phyloP scores from a whole-genome alignment of 2,888 invertebrate species.

The Parnassius glacialis region DNA sequence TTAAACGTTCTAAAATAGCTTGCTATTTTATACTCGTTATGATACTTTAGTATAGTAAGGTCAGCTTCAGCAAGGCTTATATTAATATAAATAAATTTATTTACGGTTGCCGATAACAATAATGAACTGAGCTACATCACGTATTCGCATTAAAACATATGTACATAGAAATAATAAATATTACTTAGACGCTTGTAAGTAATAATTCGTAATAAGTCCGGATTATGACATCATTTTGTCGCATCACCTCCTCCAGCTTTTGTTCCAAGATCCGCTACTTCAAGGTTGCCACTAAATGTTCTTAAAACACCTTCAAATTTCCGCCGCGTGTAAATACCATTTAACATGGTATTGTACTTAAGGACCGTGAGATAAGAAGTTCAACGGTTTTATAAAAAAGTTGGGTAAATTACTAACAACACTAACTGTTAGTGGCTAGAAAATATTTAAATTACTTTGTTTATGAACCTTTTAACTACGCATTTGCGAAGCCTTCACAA shows the following conservation, averaged over 20 bases:
- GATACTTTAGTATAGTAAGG: background rate
- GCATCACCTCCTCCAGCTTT: conserved; percentile 31
- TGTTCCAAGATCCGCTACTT: conserved; percentile 24
- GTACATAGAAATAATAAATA: conserved; percentile 11
- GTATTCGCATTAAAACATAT: conserved; percentile 24
- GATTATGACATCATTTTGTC: conserved; percentile 37
- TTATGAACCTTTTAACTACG: conserved; percentile 9
- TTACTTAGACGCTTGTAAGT: conserved; percentile 21
- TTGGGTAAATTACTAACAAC: background rate
- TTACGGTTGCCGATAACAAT: conserved; percentile 18
- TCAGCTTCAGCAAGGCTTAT: background rate
- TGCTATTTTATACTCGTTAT: too few relatives aligned
- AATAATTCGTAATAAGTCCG: conserved; percentile 29
- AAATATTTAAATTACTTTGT: conserved; percentile 18
- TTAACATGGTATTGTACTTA: conserved; percentile 18
- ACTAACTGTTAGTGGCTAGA: conserved; percentile 3
- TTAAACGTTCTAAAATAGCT: too few relatives aligned
- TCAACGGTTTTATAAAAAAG: background rate
- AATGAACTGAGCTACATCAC: conserved; percentile 32
- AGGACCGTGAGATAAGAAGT: background rate
- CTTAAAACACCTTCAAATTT: conserved; percentile 15
- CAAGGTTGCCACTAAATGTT: conserved; percentile 22
- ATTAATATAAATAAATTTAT: conserved; percentile 11
- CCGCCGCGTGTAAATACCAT: conserved; percentile 3
- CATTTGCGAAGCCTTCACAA: conserved; percentile 12